Conservation (phyloP, 2,113 vertebrate genomes). For the Bufo gargarizans region DNA sequence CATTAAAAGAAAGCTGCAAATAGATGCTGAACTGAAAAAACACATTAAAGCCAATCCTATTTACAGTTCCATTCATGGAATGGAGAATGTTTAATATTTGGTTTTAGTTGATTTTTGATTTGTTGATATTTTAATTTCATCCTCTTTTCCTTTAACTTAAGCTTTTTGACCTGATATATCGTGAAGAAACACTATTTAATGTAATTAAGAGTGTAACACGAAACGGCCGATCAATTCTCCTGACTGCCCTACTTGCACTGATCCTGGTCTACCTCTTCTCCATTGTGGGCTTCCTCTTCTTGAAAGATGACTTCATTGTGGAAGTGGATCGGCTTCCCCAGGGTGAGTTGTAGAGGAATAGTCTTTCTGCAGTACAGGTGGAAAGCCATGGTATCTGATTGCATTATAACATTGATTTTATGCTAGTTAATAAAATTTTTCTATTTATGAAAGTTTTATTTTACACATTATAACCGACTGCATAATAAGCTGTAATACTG, state of each 20-base stretch:
- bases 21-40: conserved; percentile 6
- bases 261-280: conserved; percentile 99
- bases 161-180: conserved; percentile 98
- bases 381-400: not conserved
- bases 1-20: not conserved
- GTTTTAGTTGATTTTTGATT: not conserved
- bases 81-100: not conserved
- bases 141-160: conserved; percentile 62
- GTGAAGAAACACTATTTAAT: conserved; percentile 96
- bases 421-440: not conserved
- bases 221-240: conserved; percentile 95
- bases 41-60: conserved; percentile 5
- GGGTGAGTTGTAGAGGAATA: conserved; percentile 6
- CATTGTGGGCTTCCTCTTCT: conserved; percentile 95
- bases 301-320: conserved; percentile 96
- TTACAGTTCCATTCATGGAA: not conserved
- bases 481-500: not conserved
- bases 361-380: not conserved
- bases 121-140: not conserved
- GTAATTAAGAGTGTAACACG: conserved; percentile 98
- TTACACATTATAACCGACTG: not conserved
- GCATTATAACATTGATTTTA: not conserved
- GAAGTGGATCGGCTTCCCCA: conserved; percentile 86
- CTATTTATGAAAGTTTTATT: not conserved
- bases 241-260: conserved; percentile 94